Evolutionary conservation across 2,113 vertebrate species (phyloP).

Genomic region (Pleuronectes platessa): DNA sequence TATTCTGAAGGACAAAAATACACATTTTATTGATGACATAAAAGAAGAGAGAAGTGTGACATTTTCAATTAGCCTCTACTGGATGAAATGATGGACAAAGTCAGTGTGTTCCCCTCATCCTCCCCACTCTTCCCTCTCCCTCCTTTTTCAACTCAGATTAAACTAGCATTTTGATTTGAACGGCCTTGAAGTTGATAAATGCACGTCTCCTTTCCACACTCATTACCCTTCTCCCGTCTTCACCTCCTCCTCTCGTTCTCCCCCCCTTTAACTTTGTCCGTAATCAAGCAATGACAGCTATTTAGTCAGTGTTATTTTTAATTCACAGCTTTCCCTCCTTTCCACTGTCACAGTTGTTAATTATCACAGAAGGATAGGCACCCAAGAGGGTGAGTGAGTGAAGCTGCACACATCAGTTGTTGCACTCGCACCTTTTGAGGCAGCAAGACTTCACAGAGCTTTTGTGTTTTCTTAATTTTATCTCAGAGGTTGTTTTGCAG

Average conservation of each 20-base stretch:
- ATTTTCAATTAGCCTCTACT: slow-evolving; percentile 61
- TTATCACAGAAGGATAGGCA: slow-evolving; percentile 86
- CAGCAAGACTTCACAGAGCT: slow-evolving; percentile 60
- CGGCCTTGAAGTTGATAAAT: slow-evolving; percentile 73
- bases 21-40: slow-evolving; percentile 23
- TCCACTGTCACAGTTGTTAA: slow-evolving; percentile 78
- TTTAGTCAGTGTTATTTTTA: slow-evolving; percentile 90
- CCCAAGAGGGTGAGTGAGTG: slow-evolving; percentile 74
- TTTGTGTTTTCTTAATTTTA: slow-evolving; percentile 57
- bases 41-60: slow-evolving; percentile 59
- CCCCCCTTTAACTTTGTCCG: slow-evolving; percentile 78
- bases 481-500: slow-evolving; percentile 33
- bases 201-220: slow-evolving; percentile 81
- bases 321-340: slow-evolving; percentile 89
- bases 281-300: slow-evolving; percentile 91
- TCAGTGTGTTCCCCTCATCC: slow-evolving; percentile 27
- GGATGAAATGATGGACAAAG: slow-evolving; percentile 41
- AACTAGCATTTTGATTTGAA: slow-evolving; percentile 54
- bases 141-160: slow-evolving; percentile 37
- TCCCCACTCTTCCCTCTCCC: not conserved
- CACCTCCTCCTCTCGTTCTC: slow-evolving; percentile 47
- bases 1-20: not conserved
- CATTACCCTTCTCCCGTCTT: slow-evolving; percentile 85
- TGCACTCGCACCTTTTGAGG: slow-evolving; percentile 52
- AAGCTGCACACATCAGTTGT: slow-evolving; percentile 48